These are phyloP conservation scores for Abramis brama DNA, from an alignment of 2,113 vertebrate species.

Conservation along the genomic window DNA sequence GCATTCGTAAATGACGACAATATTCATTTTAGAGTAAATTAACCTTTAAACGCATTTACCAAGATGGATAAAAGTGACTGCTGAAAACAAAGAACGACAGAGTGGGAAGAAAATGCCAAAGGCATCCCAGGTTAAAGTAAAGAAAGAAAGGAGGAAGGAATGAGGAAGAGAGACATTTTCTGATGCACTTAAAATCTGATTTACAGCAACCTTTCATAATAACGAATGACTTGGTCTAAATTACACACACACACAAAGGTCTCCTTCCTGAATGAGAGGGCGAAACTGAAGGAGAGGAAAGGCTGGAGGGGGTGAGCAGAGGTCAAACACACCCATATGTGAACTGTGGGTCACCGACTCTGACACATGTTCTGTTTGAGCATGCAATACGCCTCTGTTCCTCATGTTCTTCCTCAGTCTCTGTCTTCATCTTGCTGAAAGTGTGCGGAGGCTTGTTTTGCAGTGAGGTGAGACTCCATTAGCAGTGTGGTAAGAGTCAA, in stretches of 20 bases:
- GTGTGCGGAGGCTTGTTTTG: conserved; percentile 41
- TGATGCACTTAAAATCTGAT: not conserved
- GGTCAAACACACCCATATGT: conserved; percentile 61
- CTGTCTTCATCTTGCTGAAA: conserved; percentile 8
- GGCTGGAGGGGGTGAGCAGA: conserved; percentile 48
- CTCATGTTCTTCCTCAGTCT: not conserved
- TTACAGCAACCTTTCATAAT: conserved; percentile 1
- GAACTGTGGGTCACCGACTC: conserved; percentile 49
- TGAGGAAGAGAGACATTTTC: conserved; percentile 3
- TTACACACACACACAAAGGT: not conserved
- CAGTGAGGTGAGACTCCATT: conserved; percentile 53
- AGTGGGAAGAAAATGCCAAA: not conserved
- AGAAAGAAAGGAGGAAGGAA: not conserved
- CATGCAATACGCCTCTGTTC: conserved; percentile 25
- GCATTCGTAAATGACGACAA: not conserved
- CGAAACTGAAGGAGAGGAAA: conserved; percentile 44
- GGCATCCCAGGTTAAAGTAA: not conserved
- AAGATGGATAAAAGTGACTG: not conserved
- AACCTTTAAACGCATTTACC: not conserved
- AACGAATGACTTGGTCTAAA: not conserved
- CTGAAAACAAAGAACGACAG: not conserved
- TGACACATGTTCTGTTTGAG: conserved; percentile 46
- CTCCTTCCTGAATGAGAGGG: conserved; percentile 31
- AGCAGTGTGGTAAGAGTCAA: conserved; percentile 41
- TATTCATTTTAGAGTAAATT: not conserved